A percentile compares a stretch with the other conserved stretches of the same genome.
Evolutionary conservation across 1,140 invertebrate species (phyloP).

Genomic region (Papilio helenus): DNA sequence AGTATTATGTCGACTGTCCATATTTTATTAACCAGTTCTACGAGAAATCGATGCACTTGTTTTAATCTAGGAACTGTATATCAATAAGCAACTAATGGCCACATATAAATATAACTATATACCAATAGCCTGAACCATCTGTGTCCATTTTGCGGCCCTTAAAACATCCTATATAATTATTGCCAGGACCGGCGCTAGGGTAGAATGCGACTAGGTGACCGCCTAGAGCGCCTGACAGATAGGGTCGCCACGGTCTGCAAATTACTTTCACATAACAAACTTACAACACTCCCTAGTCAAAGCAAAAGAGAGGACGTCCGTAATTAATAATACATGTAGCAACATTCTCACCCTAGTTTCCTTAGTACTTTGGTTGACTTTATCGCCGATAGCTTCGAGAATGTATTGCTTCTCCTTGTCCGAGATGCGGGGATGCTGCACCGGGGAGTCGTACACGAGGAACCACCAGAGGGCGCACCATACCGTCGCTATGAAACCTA

Average conservation of each 20-base stretch:
- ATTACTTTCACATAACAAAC: too few relatives aligned
- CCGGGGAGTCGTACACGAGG: conserved; percentile 88
- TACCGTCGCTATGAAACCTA: conserved; percentile 84
- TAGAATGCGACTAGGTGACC: too few relatives aligned
- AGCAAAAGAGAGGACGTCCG: too few relatives aligned
- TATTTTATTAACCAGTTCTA: conserved; percentile 16
- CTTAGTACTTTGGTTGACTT: conserved; percentile 66
- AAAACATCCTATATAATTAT: too few relatives aligned
- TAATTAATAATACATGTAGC: not conserved
- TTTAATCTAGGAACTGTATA: conserved; percentile 7
- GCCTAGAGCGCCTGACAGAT: too few relatives aligned
- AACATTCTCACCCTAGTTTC: conserved; percentile 55
- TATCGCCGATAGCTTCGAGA: conserved; percentile 80
- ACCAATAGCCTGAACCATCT: too few relatives aligned
- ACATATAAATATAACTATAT: too few relatives aligned
- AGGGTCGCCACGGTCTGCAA: too few relatives aligned
- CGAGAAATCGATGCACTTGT: not conserved
- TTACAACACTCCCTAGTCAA: too few relatives aligned
- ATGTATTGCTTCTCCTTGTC: conserved; percentile 91
- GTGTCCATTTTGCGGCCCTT: too few relatives aligned
- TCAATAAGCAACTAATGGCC: not conserved
- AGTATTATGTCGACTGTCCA: conserved; percentile 13
- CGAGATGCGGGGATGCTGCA: conserved; percentile 89
- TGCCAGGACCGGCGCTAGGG: too few relatives aligned
- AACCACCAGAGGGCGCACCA: conserved; percentile 87